A percentile compares a stretch with the other conserved stretches of the same genome.
phyloP scores from a whole-genome alignment of 2,888 invertebrate species.

The Camponotus fellah region DNA sequence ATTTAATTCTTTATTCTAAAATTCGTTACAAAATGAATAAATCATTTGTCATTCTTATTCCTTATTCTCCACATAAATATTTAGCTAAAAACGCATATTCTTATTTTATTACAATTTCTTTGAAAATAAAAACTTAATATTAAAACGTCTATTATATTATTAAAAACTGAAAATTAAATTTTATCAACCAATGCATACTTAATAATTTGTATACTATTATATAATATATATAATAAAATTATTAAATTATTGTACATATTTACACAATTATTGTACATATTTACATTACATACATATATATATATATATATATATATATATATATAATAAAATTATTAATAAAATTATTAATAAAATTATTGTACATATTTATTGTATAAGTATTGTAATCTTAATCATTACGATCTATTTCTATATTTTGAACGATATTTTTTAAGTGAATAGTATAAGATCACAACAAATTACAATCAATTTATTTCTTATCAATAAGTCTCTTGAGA shows the following conservation, averaged over 20 bases:
- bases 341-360: background rate
- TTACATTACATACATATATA: too few species aligned
- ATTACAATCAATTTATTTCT: background rate
- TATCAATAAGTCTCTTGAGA: background rate
- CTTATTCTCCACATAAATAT: background rate
- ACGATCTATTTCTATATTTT: background rate
- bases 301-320: too few species aligned
- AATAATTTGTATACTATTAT: slow-evolving; percentile 26
- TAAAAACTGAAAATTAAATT: background rate
- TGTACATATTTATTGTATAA: background rate
- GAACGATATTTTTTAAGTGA: background rate
- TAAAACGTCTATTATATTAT: background rate
- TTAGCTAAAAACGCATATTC: background rate
- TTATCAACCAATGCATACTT: slow-evolving; percentile 38
- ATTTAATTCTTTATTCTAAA: background rate
- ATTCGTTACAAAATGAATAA: background rate
- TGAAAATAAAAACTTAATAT: too few species aligned
- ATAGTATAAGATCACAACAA: background rate
- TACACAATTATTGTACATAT: too few species aligned
- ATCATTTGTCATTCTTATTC: background rate
- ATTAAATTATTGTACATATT: too few species aligned
- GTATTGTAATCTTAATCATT: background rate
- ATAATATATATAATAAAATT: too few species aligned
- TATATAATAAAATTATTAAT: slow-evolving; percentile 3
- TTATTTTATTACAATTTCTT: background rate